These are phyloP conservation scores for Colletes gigas DNA, from an alignment of 1,140 invertebrate genomes.

Conservation along the genomic window DNA sequence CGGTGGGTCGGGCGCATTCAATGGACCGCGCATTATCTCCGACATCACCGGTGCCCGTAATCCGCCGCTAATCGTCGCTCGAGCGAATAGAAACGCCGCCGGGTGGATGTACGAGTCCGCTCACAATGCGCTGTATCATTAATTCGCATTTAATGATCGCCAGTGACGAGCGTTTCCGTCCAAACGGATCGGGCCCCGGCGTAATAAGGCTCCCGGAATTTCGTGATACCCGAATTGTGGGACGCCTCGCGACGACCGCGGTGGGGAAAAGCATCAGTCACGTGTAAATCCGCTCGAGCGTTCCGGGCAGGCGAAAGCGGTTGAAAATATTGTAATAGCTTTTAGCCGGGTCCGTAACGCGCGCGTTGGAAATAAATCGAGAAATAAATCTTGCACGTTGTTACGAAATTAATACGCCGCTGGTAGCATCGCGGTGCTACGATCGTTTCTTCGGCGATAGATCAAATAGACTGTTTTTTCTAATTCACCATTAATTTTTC, in stretches of 20 bases:
- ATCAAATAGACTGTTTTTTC: too few species aligned
- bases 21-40: constrained; percentile 53
- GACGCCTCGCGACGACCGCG: constrained; percentile 2
- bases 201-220: constrained; percentile 38
- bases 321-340: neutral
- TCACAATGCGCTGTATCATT: constrained; percentile 49
- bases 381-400: neutral
- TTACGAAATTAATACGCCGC: neutral
- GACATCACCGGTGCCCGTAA: constrained; percentile 54
- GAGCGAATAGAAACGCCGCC: constrained; percentile 44
- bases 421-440: too few species aligned
- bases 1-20: constrained; percentile 32
- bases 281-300: constrained; percentile 31
- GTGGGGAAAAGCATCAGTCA: too few species aligned
- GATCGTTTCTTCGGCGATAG: too few species aligned
- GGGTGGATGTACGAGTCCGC: constrained; percentile 32
- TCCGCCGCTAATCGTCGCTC: constrained; percentile 63
- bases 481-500: too few species aligned
- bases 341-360: too few species aligned
- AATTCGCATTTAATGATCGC: constrained; percentile 66
- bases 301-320: neutral
- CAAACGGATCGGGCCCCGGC: constrained; percentile 17
- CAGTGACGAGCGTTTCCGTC: constrained; percentile 53
- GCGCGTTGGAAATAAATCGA: neutral
- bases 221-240: constrained; percentile 30